A percentile compares a stretch with the other conserved stretches of the same genome.
Evolutionary conservation across 2,113 vertebrate species (phyloP).

Genomic region (Corythornis cristatus): DNA sequence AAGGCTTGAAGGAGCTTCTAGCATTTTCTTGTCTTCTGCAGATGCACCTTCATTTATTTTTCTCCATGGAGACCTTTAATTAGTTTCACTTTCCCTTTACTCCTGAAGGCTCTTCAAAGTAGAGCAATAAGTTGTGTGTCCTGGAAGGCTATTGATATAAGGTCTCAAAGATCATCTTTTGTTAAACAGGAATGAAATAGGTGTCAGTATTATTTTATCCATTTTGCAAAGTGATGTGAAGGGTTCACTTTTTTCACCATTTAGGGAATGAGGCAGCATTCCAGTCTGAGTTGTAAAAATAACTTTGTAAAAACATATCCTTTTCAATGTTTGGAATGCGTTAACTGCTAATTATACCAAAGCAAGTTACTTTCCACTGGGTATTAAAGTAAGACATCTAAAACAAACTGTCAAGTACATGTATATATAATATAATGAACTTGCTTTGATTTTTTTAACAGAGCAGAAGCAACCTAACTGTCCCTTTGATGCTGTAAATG

Average conservation of each 20-base stretch:
- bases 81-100: background rate
- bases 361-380: slow-evolving; percentile 1
- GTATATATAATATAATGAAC: slow-evolving; percentile 30
- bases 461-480: background rate
- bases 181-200: background rate
- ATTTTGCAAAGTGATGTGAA: slow-evolving; percentile 5
- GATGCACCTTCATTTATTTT: background rate
- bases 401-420: slow-evolving; percentile 25
- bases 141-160: slow-evolving; percentile 15
- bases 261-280: background rate
- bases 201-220: background rate
- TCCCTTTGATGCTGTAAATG: slow-evolving; percentile 30
- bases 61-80: background rate
- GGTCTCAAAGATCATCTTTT: background rate
- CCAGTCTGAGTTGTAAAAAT: background rate
- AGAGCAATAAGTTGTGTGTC: background rate
- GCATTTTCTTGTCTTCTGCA: background rate
- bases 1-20: background rate
- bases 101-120: background rate
- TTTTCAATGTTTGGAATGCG: background rate
- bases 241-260: background rate
- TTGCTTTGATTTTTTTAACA: slow-evolving; percentile 15
- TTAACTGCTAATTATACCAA: background rate
- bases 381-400: slow-evolving; percentile 43
- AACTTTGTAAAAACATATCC: background rate